Evolutionary conservation across 1,140 invertebrate species (phyloP), one percentile per base, ranked within the genome.

Genomic region (Stenopsyche tienmushanensis): DNA sequence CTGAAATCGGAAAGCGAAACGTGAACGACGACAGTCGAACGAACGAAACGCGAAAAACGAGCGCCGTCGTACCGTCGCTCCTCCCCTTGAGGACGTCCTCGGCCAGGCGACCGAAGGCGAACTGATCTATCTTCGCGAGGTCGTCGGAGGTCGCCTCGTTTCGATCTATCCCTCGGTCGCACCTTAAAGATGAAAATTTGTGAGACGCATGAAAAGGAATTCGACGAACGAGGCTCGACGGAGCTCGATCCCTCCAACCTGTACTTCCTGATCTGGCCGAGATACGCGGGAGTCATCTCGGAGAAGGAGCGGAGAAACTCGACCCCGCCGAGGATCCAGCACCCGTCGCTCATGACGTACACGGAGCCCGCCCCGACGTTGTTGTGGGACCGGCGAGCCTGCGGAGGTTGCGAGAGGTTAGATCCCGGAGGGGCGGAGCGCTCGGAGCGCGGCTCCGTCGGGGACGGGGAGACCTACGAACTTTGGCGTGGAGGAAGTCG

Each of bases 241-340:
- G n/a, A n/a, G n/a, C n/a, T n/a, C n/a, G n/a, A 24, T 45, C 3
- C 10, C 17, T 42, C 41, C 9, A 69, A 80, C 78, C 78, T 80
- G 67, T 85, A 83, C 52, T 80, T 83, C 73, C 84, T 83, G 20
- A 86, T 85, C 76, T 88, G 85, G 69, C 87, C 85, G 23, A 93
- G 78, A 75, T 88, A 88, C 39, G 84, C 79, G 47, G 78, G 71
- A 26, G 83, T 89, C 9, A 91, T 77, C 47, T 92, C 88, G 58
- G 77, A 77, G 72, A 87, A 87, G 70, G 83, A 81, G 76, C 88
- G 91, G 0, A 91, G 78, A 78, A 88, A 91, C 74, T 94, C 90
- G 55, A 94, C 78, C 2, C 90, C 90, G 17, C 90, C 90, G 13
- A 95, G 78, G 75, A 89, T 91, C 92, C 92, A 94, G 62, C 82